These are phyloP conservation scores for Sebastes schlegelii DNA, from an alignment of 2,113 vertebrate genomes.

Conservation along the genomic window DNA sequence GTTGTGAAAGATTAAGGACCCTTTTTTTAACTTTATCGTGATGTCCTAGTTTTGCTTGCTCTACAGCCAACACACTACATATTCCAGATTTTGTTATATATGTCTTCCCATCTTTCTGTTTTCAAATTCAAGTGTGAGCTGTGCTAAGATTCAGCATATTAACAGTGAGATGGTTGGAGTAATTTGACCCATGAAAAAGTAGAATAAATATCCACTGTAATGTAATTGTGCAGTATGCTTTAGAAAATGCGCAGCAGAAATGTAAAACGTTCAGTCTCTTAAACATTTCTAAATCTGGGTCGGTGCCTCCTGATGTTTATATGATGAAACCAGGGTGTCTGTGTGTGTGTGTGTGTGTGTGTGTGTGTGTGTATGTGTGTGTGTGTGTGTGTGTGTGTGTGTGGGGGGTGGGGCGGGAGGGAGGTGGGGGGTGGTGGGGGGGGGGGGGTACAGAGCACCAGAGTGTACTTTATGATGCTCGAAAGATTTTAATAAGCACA, in stretches of 20 bases:
- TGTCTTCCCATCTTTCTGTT: background rate
- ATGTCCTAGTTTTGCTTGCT: background rate
- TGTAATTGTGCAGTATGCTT: background rate
- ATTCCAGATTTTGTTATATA: background rate
- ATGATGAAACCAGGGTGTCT: slow-evolving; percentile 5
- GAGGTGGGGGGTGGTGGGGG: too few relatives aligned
- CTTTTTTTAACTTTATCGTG: background rate
- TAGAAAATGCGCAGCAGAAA: slow-evolving; percentile 5
- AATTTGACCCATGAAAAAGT: background rate
- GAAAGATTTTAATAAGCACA: slow-evolving; percentile 72
- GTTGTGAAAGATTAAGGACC: background rate
- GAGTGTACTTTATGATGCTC: slow-evolving; percentile 21
- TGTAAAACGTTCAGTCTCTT: background rate
- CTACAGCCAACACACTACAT: background rate
- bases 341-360: slow-evolving; percentile 5
- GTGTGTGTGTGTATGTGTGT: too few relatives aligned
- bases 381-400: background rate
- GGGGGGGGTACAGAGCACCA: slow-evolving; percentile 25
- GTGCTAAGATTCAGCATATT: background rate
- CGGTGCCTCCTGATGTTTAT: slow-evolving; percentile 11
- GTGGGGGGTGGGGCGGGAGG: background rate
- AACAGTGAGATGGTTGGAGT: background rate
- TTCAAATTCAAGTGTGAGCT: background rate
- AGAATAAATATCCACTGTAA: background rate
- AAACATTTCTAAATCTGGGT: slow-evolving; percentile 6